Evolutionary conservation across 2,797 vertebrate genomes (phyloP), one percentile per base, ranked within the genome.

Genomic region (Ictinia mississippiensis): DNA sequence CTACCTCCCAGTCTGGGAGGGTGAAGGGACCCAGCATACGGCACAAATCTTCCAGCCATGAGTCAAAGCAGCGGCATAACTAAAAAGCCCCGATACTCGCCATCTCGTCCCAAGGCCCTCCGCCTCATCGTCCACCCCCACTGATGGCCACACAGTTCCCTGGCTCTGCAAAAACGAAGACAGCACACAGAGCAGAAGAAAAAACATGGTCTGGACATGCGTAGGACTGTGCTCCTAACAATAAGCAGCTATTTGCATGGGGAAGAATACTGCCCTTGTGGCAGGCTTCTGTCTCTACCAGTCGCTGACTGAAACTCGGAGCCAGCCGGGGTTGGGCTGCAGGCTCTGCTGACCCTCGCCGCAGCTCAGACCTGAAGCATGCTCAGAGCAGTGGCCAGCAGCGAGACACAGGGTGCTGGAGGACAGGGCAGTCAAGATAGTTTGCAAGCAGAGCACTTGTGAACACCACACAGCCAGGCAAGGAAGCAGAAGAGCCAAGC

Each of bases 341-440:
- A 3, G 49, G 49, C 67, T 53, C 47, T 45, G 47, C 83, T 3
- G 63, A 5, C 20, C 77, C 26, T 14, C 3, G 4, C 40, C 2
- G 11, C 52, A 10, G 53, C 71, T 26, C 71, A 13, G 71, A 18
- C 15, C 56, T 16, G 4, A 29, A 29, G 56, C 42, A 3, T 0
- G 21, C 73, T 44, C 61, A 5, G 29, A 50, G 66, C 37, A 13
- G 59, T 4, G 1, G 29, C 53, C 37, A 6, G 45, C 16, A 10
- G 70, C 5, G 5, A 50, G 56, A 22, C 8, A 11, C 20, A 3
- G 26, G 28, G 14, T 15, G 67, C 67, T 37, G 59, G 17, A 45
- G 53, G 26, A 6, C 2, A 2, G 28, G n/a, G 28, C 3, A 23
- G 18, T 15, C 2, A 11, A 37, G 33, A 16, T 0, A 3, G 53